phyloP scores from a whole-genome alignment of 2,797 vertebrate genomes.

The Schizopygopsis malacanthus region DNA sequence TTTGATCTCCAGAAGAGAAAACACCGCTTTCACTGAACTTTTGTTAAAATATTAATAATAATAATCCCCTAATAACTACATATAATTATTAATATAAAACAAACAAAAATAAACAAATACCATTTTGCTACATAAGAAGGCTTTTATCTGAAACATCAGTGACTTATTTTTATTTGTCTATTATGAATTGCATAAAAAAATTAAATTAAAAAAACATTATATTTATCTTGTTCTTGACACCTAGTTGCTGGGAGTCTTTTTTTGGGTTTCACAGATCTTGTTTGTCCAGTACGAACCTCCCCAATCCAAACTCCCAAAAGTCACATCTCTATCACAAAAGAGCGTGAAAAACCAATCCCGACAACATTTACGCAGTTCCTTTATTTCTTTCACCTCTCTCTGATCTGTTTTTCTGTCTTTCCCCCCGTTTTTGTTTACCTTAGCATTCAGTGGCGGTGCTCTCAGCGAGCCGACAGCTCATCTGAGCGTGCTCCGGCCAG shows the following conservation, averaged over 20 bases:
- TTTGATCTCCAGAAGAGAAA: not conserved
- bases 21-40: not conserved
- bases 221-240: not conserved
- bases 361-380: slow-evolving; percentile 63
- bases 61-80: not conserved
- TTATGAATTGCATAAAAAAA: not conserved
- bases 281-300: not conserved
- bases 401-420: slow-evolving; percentile 48
- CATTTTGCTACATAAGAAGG: not conserved
- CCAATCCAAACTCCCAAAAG: not conserved
- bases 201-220: not conserved
- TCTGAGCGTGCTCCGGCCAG: slow-evolving; percentile 81
- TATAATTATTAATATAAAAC: not conserved
- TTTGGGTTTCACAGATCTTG: not conserved
- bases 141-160: not conserved
- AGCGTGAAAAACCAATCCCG: slow-evolving; percentile 28
- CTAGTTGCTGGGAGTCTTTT: not conserved
- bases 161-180: not conserved
- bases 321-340: not conserved
- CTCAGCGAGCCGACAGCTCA: slow-evolving; percentile 75
- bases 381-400: slow-evolving; percentile 22
- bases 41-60: not conserved
- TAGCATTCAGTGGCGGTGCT: slow-evolving; percentile 74
- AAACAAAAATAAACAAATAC: too few relatives aligned
- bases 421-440: slow-evolving; percentile 70